Evolutionary conservation across 2,113 vertebrate genomes (phyloP).

Genomic region (Ceyx margarethae): DNA sequence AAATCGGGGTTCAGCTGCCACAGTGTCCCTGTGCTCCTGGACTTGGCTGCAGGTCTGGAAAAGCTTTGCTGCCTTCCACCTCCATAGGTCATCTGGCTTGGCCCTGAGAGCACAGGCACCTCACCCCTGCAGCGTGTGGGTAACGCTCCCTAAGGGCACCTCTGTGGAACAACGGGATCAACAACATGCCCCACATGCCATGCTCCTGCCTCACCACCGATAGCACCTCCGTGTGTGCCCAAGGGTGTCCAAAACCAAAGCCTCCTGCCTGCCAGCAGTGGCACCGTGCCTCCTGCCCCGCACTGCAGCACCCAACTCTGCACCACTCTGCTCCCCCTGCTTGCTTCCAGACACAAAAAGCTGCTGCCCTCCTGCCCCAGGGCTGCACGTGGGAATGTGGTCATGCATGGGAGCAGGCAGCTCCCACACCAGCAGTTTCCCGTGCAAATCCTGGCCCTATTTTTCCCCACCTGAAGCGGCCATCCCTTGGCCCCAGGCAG

Average conservation of each 20-base stretch:
- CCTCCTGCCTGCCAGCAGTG: background rate
- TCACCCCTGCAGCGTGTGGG: background rate
- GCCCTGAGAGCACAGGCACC: rapidly evolving
- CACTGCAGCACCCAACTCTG: background rate
- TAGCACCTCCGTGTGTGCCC: rapidly evolving
- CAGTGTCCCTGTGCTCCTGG: slow-evolving; percentile 13
- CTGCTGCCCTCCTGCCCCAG: background rate
- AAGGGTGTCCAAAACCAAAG: background rate
- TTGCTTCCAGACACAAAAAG: background rate
- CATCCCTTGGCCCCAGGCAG: background rate
- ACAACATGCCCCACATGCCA: rapidly evolving
- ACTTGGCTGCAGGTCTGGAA: slow-evolving; percentile 21
- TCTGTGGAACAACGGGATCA: rapidly evolving
- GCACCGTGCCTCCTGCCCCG: background rate
- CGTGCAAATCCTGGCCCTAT: background rate
- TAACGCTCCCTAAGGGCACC: background rate
- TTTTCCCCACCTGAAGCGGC: slow-evolving; percentile 9
- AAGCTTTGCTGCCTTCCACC: slow-evolving; percentile 52
- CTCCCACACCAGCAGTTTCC: slow-evolving; percentile 14
- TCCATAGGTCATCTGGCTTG: background rate
- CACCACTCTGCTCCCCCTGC: background rate
- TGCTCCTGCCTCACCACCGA: rapidly evolving
- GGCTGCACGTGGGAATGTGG: background rate
- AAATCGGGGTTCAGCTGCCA: slow-evolving; percentile 63
- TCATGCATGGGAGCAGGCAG: background rate